Base-by-base conservation (phyloP, 1,140 invertebrate genomes). In the Hylyphantes graminicola region DNA sequence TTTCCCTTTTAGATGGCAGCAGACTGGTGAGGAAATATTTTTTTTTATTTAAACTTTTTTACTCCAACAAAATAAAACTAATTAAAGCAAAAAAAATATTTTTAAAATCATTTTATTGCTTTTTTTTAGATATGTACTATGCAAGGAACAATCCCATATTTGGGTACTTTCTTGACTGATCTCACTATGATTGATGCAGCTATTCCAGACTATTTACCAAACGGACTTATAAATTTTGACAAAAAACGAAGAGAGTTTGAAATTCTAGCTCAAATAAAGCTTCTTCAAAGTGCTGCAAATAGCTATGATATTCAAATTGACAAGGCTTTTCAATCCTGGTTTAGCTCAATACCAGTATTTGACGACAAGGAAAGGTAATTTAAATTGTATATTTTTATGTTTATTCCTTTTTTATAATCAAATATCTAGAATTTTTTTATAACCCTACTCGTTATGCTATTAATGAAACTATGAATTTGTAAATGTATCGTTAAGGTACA, bases 111-210 rank as follows among this genome's bases (percentile, higher is more conserved):
- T 17, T 4, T 57, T 17, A 0, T 73, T 15, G 74, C 81, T 79
- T 64, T 89, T n/a, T 87, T 17, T 87, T 92, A 87, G 94, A 93
- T 87, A 95, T 95, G 64, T 95, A 94, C 86, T 94, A 84, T 86
- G 72, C 80, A 86, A 68, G 98, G 98, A 21, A 99, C 98, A 1
- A 98, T 99, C 88, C 98, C 98, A 7, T 99, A 99, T 89, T 90
- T 99, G 81, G 98, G 98, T 17, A 99, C 97, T 10, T 99, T 99
- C 90, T 91, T 99, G 55, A 99, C 98, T 0, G 98, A 99, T 90
- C 92, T 99, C 54, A 99, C 97, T 4, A 99, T 99, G 97, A 97
- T 99, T 88, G 97, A 99, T 90, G 96, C 97, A 17, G 98, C 97
- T 17, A 96, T 97, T 87, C 95, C 96, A 0, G 97, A 99, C 88